Conservation (phyloP, 2,888 invertebrate genomes). For the Dexiosoma caninum region DNA sequence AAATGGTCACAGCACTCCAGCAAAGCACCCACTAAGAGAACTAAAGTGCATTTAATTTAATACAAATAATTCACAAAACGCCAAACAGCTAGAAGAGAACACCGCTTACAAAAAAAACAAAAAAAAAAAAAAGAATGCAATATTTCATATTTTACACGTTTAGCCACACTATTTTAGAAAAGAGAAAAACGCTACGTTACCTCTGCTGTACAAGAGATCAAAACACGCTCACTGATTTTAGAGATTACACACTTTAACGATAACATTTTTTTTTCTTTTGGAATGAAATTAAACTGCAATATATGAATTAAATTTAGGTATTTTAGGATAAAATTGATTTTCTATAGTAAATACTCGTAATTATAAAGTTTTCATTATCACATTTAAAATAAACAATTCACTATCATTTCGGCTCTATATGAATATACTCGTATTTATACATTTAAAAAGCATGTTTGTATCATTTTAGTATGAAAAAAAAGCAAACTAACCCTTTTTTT, state of each 20-base stretch:
- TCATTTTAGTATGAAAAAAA: neutral
- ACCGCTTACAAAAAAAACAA: constrained; percentile 34
- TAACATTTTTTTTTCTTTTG: constrained; percentile 10
- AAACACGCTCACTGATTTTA: constrained; percentile 14
- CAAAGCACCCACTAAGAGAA: constrained; percentile 38
- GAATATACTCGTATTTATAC: no score
- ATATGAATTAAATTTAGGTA: neutral
- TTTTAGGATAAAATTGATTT: neutral
- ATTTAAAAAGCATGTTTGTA: constrained; percentile 43
- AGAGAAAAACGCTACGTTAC: constrained; percentile 13
- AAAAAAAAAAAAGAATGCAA: constrained; percentile 32
- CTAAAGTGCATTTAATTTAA: constrained; percentile 28
- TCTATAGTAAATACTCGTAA: constrained; percentile 23
- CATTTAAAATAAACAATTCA: constrained; percentile 15
- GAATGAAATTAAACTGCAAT: neutral
- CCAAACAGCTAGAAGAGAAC: constrained; percentile 14
- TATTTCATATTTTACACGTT: constrained; percentile 22
- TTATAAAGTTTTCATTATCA: neutral
- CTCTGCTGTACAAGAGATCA: constrained; percentile 19
- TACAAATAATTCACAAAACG: neutral
- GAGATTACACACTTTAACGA: constrained; percentile 45
- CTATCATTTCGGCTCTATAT: constrained; percentile 17
- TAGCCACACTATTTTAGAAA: constrained; percentile 20
- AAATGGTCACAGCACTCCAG: constrained; percentile 39
- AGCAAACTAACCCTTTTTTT: neutral